These are phyloP conservation scores for Pollenia angustigena DNA, from an alignment of 2,888 invertebrate species.

Conservation along the genomic window DNA sequence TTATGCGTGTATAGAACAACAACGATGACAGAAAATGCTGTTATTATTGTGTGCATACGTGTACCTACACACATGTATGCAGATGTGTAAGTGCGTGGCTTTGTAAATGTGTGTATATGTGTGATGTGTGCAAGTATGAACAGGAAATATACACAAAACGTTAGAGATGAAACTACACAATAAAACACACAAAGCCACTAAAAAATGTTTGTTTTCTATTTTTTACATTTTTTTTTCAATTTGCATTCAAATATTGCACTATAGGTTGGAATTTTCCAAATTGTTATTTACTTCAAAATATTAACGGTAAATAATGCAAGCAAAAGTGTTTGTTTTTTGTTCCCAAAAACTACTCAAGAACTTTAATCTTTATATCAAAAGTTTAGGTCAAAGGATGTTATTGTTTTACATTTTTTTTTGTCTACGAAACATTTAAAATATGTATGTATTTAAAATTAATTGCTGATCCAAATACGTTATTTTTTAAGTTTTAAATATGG, in stretches of 20 bases:
- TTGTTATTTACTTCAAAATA: background rate
- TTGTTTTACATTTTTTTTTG: no score
- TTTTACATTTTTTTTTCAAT: conserved; percentile 36
- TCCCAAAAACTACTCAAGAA: no score
- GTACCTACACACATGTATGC: background rate
- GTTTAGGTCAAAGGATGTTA: no score
- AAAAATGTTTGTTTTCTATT: conserved; percentile 60
- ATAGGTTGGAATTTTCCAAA: conserved; percentile 1
- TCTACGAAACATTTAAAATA: no score
- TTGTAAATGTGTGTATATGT: background rate
- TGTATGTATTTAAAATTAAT: no score
- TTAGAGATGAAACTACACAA: conserved; percentile 69
- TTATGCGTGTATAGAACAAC: conserved; percentile 69
- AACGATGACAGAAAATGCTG: conserved; percentile 69
- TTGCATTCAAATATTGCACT: conserved; percentile 37
- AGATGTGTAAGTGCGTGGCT: background rate
- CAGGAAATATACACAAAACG: conserved; percentile 65
- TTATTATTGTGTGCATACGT: conserved; percentile 57
- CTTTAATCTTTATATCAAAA: no score
- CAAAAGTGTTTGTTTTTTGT: no score
- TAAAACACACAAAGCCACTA: conserved; percentile 59
- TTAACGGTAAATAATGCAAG: no score
- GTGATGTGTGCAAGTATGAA: conserved; percentile 35
- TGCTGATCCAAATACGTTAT: no score
- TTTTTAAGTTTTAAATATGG: no score